Base-by-base conservation (phyloP, 2,113 vertebrate species). In the Panurus biarmicus region DNA sequence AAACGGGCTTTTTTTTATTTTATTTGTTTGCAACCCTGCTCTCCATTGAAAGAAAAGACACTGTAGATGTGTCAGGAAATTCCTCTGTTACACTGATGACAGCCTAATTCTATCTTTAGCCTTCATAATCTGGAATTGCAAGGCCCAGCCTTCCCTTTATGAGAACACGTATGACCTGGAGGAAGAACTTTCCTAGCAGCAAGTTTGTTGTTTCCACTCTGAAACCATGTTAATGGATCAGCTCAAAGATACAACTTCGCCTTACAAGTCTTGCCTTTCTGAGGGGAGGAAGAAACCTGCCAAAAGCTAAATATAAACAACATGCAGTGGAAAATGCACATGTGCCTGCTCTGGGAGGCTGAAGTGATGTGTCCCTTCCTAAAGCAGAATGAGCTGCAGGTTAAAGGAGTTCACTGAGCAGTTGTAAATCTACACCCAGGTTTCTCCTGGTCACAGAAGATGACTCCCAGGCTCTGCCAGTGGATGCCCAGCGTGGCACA, bases 81-180 rank as follows among this genome's bases (percentile, higher is more conserved):
- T 74, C 31, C 22, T 93, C 74, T 94, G 69, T 94, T 80, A 2
- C 4, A 17, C 44, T 74, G 80, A 67, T 93, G 85, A 75, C 92
- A 89, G 72, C 64, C 83, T 40, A 18, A 61, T 84, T 88, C 90
- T 96, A 67, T 90, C 75, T 96, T 96, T 91, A 85, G 79, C 78
- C 22, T 42, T 73, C 24, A 11, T 76, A 33, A 79, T 93, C 85
- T 83, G 92, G 67, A 85, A 80, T 36, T 76, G 28, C 64, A 65
- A 76, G 45, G 85, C 56, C 85, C 85, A 77, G 51, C 79, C 76
- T 64, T 60, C 48, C 25, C 60, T 86, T 74, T 70, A 51, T 54
- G 67, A 91, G 92, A 58, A 33, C 69, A 36, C 0, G 0, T 40
- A 9, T 58, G 79, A 84, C 44, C 75, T 48, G 69, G 69, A 92